Evolutionary conservation across 1,140 invertebrate species (phyloP).

Genomic region (Ceratoteleas bidentatus): DNA sequence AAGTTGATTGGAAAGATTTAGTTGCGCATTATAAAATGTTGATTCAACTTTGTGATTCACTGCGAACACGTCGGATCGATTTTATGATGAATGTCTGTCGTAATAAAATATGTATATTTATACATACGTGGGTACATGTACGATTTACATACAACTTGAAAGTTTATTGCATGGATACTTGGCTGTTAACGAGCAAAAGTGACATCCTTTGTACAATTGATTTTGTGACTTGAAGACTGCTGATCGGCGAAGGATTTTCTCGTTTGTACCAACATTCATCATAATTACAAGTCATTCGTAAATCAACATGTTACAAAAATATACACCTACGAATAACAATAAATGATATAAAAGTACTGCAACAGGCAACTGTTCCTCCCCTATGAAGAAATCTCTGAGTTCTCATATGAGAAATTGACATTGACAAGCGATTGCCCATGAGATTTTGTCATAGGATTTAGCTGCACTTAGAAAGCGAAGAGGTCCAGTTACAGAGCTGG

Average conservation of each 20-base stretch:
- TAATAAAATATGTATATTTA: not conserved
- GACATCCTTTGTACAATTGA: slow-evolving; percentile 13
- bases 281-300: slow-evolving; percentile 44
- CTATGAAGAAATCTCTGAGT: no score
- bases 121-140: not conserved
- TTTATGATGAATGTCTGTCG: slow-evolving; percentile 45
- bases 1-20: slow-evolving; percentile 4
- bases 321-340: slow-evolving; percentile 46
- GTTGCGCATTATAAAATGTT: slow-evolving; percentile 43
- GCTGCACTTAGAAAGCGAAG: not conserved
- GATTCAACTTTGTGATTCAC: slow-evolving; percentile 16
- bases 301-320: slow-evolving; percentile 56
- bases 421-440: no score
- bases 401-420: no score
- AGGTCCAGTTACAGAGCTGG: not conserved
- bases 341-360: slow-evolving; percentile 43
- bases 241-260: not conserved
- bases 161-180: slow-evolving; percentile 4
- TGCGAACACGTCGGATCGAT: not conserved
- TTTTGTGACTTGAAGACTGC: not conserved
- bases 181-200: slow-evolving; percentile 2
- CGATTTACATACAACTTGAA: not conserved
- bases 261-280: slow-evolving; percentile 38
- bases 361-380: slow-evolving; percentile 16
- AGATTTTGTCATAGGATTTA: no score